Base-by-base conservation (phyloP, 2,113 vertebrate genomes). In the Lanius collurio region DNA sequence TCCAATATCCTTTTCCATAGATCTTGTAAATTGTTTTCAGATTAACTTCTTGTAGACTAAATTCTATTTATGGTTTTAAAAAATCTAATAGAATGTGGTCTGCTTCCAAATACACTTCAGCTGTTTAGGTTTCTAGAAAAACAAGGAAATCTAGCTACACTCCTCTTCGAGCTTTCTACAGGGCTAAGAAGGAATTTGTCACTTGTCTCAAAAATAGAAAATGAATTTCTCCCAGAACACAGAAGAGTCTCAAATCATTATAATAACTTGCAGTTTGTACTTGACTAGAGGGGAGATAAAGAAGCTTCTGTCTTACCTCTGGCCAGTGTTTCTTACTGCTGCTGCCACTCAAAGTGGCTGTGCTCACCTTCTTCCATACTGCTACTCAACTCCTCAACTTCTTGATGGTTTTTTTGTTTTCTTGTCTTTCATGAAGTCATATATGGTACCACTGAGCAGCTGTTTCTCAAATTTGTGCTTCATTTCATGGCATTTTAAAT, bases 1-100 rank as follows among this genome's bases (percentile, higher is more conserved):
- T 99, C 31, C 99, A 99, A 99, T 99, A 99, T 99, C 99, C 98
- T 99, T 99, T 84, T 5, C 20, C 16, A 24, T 85, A 35, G 33
- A 22, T 53, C 47, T 37, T 52, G 3, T 24, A 2, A 11, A 7
- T 46, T 69, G 21, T 50, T 82, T 86, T 46, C 37, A 60, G 35
- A 14, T 70, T 42, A 57, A 35, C 27, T 37, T 57, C 20, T 57
- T 69, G n/a, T 50, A 53, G 46, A 80, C 4, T 31, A 84, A 78
- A 16, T 65, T 87, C 15, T 24, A 52, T 26, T 55, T 23, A 27
- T 19, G 4, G 10, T 15, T 68, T 93, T 75, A 35, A 35, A 57
- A 93, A 63, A 83, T 76, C 8, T 44, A 41, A 10, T 27, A 22
- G 26, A 59, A n/a, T 44, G 20, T 24, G 33, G 2, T 92, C 68